Conservation (phyloP, 2,797 vertebrate species). For the Selene dorsalis region DNA sequence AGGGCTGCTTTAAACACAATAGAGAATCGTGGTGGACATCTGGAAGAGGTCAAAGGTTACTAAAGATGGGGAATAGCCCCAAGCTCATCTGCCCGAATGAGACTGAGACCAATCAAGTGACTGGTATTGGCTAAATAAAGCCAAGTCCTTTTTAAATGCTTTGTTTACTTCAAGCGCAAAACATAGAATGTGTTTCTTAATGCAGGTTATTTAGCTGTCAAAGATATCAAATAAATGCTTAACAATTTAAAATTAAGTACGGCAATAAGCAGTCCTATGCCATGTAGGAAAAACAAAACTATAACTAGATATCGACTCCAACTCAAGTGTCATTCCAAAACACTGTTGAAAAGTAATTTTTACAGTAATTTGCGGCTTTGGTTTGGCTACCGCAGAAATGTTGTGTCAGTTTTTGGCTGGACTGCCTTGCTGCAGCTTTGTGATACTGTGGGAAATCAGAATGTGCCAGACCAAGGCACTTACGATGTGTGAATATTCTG, state of each 20-base stretch:
- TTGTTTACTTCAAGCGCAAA: background rate
- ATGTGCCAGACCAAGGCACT: conserved; percentile 16
- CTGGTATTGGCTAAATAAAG: background rate
- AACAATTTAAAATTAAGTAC: background rate
- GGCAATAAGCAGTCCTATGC: background rate
- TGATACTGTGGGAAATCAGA: conserved; percentile 17
- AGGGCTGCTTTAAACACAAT: conserved; percentile 62
- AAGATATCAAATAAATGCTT: background rate
- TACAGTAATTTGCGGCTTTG: conserved; percentile 38
- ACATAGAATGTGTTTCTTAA: background rate
- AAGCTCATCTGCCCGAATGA: background rate
- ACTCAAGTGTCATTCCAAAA: conserved; percentile 6
- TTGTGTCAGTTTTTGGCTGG: conserved; percentile 27
- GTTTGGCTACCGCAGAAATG: conserved; percentile 26
- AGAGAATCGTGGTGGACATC: conserved; percentile 62
- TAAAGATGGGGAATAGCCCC: conserved; percentile 25
- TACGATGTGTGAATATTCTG: conserved; percentile 16
- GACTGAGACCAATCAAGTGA: background rate
- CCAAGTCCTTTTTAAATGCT: background rate
- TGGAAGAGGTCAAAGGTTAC: conserved; percentile 71
- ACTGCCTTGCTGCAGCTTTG: conserved; percentile 17
- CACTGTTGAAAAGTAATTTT: conserved; percentile 40
- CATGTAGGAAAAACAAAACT: background rate
- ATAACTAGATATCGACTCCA: background rate
- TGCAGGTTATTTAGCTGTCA: background rate